Percentiles rank a stretch among this genome's conserved stretches.
Conservation (phyloP, 2,797 vertebrate species). For the Bryconaethiops microstoma region DNA sequence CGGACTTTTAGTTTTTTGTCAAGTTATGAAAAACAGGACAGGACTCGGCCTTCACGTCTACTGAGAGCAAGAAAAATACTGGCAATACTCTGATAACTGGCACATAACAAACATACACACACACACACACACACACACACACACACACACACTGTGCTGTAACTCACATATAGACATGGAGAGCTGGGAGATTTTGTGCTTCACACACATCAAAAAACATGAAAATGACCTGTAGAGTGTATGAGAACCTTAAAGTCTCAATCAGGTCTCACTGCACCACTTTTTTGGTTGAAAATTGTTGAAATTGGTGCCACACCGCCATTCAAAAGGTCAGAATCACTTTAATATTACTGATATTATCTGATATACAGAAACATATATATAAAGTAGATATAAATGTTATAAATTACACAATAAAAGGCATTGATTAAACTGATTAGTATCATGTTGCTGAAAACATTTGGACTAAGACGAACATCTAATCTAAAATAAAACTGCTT, state of each 20-base stretch:
- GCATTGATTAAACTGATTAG: too few relatives aligned
- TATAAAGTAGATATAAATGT: too few relatives aligned
- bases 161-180: not conserved
- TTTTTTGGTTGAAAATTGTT: not conserved
- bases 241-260: constrained; percentile 1
- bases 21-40: not conserved
- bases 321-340: not conserved
- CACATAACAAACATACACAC: constrained; percentile 3
- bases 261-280: not conserved
- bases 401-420: too few relatives aligned
- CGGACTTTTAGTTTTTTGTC: not conserved
- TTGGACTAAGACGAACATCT: too few relatives aligned
- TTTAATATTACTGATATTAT: not conserved
- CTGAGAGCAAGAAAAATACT: constrained; percentile 23
- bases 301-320: not conserved
- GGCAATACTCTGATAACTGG: constrained; percentile 30
- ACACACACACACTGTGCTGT: not conserved
- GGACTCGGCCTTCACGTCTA: not conserved
- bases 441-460: too few relatives aligned
- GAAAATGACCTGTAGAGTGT: not conserved
- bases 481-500: too few relatives aligned
- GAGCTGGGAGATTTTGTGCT: not conserved
- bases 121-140: not conserved
- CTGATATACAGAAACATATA: too few relatives aligned
- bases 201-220: not conserved